phyloP scores from a whole-genome alignment of 2,797 vertebrate genomes.

The Ctenosaura bakeri region DNA sequence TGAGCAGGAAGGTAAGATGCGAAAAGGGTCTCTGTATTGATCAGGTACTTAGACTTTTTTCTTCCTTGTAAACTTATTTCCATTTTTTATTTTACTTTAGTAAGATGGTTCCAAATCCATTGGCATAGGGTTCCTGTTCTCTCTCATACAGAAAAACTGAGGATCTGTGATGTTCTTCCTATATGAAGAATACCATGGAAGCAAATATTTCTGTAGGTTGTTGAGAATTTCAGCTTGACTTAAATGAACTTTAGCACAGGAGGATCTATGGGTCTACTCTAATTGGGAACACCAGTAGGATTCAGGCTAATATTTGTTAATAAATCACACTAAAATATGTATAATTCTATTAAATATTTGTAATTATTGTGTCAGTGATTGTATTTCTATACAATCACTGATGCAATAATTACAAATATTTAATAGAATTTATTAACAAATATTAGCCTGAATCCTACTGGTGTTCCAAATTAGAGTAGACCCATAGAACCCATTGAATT shows the following conservation, averaged over 20 bases:
- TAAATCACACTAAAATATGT: slow-evolving; percentile 2
- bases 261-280: no score
- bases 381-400: background rate
- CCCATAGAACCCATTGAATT: no score
- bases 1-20: no score
- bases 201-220: background rate
- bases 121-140: background rate
- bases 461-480: no score
- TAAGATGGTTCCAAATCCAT: background rate
- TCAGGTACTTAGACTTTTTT: background rate
- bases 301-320: background rate
- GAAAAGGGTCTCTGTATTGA: no score
- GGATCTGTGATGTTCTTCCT: background rate
- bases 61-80: no score
- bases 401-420: background rate
- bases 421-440: background rate
- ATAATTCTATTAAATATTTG: background rate
- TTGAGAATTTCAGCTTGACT: background rate
- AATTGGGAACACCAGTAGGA: no score
- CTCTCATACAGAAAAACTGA: background rate
- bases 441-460: background rate
- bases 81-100: background rate
- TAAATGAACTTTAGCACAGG: background rate
- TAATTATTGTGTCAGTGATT: background rate
- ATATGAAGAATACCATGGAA: background rate